Base-by-base conservation (phyloP, 2,888 invertebrate genomes). In the Gandaritis pyraliata region DNA sequence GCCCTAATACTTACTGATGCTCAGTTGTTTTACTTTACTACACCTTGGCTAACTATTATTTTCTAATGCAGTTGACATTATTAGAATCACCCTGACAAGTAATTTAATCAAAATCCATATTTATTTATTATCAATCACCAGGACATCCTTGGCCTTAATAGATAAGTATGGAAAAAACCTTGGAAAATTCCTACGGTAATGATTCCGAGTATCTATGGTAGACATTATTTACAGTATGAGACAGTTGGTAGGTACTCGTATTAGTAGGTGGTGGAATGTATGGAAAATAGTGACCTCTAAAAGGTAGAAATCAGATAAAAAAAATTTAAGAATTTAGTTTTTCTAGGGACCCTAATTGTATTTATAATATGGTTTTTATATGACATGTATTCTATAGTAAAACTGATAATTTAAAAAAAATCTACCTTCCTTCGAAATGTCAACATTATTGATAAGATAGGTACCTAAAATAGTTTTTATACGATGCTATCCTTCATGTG, bases 111-210 rank as follows among this genome's bases (percentile, higher is more conserved):
- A 33, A 33, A 7, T 33, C 10, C 33, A 33, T 5, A 23, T 47
- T 47, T 33, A 43, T 15, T 33, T 33, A 33, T 15, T 23, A 23
- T 52, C 38, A 46, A 55, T 60, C 58, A 16, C 13, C 61, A 33
- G 7, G 53, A 50, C 58, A 65, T 33, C 66, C 62, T 63, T 66
- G 68, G 64, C 70, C 64, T 64, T 60, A 63, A 61, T 67, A 61
- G 54, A 67, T 56, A 38, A n/a, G n/a, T 30, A 58, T 61, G 67
- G 64, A 58, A 66, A 66, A 68, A 64, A 55, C 64, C 68, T 56
- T 63, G 53, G 39, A 18, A 50, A 61, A 48, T 33, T 49, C 23
- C 33, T 52, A 51, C 52, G 48, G 38, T 38, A 30, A 45, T 30
- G 10, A 52, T 57, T 49, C 36, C 39, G 41, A 45, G 48, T 49